Conservation (phyloP, 2,797 vertebrate genomes). For the Falco peregrinus region DNA sequence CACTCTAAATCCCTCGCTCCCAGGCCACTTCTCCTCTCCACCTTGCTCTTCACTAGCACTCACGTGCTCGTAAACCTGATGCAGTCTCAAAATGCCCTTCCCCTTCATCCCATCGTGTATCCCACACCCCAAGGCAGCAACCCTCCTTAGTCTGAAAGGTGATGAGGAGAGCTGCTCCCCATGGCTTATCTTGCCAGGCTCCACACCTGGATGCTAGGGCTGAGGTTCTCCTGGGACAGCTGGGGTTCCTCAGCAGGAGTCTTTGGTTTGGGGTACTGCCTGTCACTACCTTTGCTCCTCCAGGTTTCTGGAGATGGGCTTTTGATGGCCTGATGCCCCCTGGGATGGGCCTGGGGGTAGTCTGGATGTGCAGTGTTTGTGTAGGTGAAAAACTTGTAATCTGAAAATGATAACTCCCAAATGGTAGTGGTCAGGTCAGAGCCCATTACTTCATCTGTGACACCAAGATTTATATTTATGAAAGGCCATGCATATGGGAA, state of each 20-base stretch:
- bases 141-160: background rate
- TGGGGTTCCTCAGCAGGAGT: background rate
- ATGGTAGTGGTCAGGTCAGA: background rate
- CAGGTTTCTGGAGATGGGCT: background rate
- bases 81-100: background rate
- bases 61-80: fast-evolving
- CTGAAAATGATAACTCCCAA: background rate
- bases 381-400: background rate
- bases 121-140: background rate
- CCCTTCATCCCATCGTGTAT: fast-evolving
- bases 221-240: background rate
- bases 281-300: background rate
- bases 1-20: background rate
- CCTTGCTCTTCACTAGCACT: fast-evolving
- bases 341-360: background rate
- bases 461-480: no score
- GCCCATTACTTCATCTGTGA: background rate
- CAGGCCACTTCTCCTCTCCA: background rate
- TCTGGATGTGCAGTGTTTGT: background rate
- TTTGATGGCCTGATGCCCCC: background rate
- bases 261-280: background rate
- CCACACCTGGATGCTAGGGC: background rate
- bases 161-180: background rate
- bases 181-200: background rate
- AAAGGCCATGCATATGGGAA: no score